Evolutionary conservation across 2,113 vertebrate genomes (phyloP), one percentile per base, ranked within the genome.

Genomic region (Illadopsis cleaveri): DNA sequence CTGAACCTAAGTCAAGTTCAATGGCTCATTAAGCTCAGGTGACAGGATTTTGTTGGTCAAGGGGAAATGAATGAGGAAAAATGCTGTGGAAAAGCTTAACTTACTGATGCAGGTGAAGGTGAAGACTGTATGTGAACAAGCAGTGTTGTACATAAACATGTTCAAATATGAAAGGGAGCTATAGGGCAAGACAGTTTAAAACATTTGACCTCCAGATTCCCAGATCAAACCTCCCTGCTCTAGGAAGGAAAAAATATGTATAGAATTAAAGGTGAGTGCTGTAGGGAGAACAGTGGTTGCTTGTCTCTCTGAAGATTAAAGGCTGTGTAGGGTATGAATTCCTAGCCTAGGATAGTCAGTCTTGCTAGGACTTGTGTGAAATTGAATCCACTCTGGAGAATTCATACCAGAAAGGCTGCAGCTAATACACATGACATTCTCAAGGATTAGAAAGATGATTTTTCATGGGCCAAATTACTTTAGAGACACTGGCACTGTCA

Each of bases 361-460:
- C 91, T 81, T 94, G 95, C 84, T 83, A 71, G 54, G 82, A 77
- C 62, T 91, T 94, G 69, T 58, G 27, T 86, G 95, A 94, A 95
- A 95, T 40, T 81, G 77, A 94, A 94, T 86, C 91, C 45, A 7
- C 48, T 65, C 35, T 69, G 56, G 48, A 92, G 66, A 64, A 68
- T 83, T 90, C 81, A 76, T 76, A 83, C 37, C 70, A 85, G 64
- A 71, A 94, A 75, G 85, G 71, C 57, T 90, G 83, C 77, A 94
- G 82, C 75, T 96, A 95, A 92, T 93, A 62, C 58, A 47, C 17
- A 48, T 85, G 68, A 21, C 90, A 83, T 92, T 88, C 91, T 93
- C 37, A 62, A 44, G 89, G 83, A 92, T 96, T 95, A 95, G 69
- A 69, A 90, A 88, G 40, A 87, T 73, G 85, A 40, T 56, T 96